These are phyloP conservation scores for Aldrovandia affinis DNA, from an alignment of 2,797 vertebrate genomes.

Conservation along the genomic window DNA sequence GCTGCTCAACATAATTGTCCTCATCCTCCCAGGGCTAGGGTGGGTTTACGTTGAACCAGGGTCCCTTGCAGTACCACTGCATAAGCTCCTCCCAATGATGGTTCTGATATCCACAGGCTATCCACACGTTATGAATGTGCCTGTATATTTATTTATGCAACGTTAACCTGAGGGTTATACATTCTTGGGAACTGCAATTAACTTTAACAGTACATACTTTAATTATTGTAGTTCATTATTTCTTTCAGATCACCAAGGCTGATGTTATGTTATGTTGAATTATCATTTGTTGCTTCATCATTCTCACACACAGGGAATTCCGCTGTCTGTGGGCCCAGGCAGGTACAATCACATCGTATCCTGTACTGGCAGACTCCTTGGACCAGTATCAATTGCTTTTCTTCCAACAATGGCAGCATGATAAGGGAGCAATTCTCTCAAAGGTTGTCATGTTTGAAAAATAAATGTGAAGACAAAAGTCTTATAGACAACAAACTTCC, in stretches of 20 bases:
- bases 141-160: neutral
- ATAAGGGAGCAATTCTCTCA: neutral
- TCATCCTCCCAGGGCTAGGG: neutral
- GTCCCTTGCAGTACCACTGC: neutral
- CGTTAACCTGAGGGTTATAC: neutral
- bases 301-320: neutral
- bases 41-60: neutral
- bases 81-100: neutral
- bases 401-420: neutral
- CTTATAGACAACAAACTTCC: no score
- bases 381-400: neutral
- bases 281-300: slow-evolving; percentile 1
- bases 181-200: neutral
- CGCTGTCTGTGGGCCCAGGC: neutral
- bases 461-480: no score
- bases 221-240: no score
- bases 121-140: no score
- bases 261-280: no score
- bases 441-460: neutral
- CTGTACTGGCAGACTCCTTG: neutral
- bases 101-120: neutral
- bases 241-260: no score
- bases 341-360: neutral
- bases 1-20: neutral
- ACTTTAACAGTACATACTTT: neutral